These are phyloP conservation scores for Poecilus cupreus DNA, from an alignment of 2,888 invertebrate genomes.

Conservation along the genomic window DNA sequence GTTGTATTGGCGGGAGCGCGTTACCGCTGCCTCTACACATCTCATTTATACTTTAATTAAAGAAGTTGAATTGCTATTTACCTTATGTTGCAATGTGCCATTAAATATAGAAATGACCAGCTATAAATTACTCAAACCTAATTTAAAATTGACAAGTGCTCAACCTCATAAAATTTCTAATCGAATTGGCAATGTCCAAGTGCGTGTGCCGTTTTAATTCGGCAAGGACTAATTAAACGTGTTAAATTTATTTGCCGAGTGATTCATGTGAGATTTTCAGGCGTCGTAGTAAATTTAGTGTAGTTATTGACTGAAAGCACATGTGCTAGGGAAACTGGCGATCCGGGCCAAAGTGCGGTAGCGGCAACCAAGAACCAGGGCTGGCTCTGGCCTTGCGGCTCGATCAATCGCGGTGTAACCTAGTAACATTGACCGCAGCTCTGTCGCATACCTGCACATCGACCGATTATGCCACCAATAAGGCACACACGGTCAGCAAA, in stretches of 20 bases:
- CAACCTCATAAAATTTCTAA: constrained; percentile 10
- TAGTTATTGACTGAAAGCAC: constrained; percentile 26
- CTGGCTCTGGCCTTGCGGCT: constrained; percentile 43
- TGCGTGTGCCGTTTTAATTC: constrained; percentile 46
- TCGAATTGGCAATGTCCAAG: constrained; percentile 20
- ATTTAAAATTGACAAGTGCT: constrained; percentile 7
- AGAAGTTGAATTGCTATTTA: background rate
- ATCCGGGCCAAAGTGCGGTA: constrained; percentile 16
- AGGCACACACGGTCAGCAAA: constrained; percentile 24
- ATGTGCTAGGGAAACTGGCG: background rate
- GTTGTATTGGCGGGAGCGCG: background rate
- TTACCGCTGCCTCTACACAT: background rate
- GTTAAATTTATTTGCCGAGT: constrained; percentile 18
- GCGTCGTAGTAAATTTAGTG: constrained; percentile 5
- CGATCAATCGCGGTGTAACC: constrained; percentile 54
- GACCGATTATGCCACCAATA: constrained; percentile 23
- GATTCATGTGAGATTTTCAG: constrained; percentile 3
- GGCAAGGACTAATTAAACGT: constrained; percentile 46
- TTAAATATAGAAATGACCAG: background rate
- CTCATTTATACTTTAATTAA: background rate
- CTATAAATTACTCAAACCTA: background rate
- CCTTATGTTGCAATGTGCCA: background rate
- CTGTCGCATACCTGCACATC: constrained; percentile 46
- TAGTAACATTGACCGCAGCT: constrained; percentile 53
- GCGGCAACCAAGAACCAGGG: constrained; percentile 8